A percentile compares a stretch with the other conserved stretches of the same genome.
phyloP scores from a whole-genome alignment of 2,113 vertebrate genomes.

The Crypturellus undulatus region DNA sequence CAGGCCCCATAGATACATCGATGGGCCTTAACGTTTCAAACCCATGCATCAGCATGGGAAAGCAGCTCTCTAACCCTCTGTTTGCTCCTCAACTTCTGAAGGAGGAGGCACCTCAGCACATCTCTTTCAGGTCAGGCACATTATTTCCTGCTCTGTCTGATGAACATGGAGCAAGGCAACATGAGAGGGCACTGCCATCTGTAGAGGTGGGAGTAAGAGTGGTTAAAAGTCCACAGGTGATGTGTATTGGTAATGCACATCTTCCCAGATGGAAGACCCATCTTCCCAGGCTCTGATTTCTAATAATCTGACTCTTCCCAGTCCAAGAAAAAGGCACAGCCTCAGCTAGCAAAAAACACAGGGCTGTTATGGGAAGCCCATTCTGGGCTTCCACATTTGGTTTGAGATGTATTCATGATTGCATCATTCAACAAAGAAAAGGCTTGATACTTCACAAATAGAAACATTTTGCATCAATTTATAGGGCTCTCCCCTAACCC shows the following conservation, averaged over 20 bases:
- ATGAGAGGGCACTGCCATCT: background rate
- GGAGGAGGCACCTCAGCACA: background rate
- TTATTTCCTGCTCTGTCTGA: background rate
- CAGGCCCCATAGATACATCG: no score
- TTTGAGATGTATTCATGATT: background rate
- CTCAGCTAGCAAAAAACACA: background rate
- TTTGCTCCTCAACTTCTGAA: background rate
- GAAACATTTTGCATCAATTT: background rate
- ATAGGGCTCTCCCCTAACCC: background rate
- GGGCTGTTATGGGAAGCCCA: background rate
- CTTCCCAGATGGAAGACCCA: background rate
- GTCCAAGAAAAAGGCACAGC: background rate
- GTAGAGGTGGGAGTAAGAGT: background rate
- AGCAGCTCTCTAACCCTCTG: background rate
- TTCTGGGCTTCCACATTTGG: background rate
- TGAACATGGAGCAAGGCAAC: background rate
- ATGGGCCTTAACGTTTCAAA: background rate
- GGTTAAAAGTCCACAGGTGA: background rate
- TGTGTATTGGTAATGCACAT: rapidly evolving
- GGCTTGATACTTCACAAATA: background rate
- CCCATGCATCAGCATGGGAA: rapidly evolving
- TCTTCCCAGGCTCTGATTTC: background rate
- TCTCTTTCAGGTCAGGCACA: background rate
- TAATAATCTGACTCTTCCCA: background rate
- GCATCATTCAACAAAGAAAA: background rate